Evolutionary conservation across 2,888 invertebrate species (phyloP).

Genomic region (Tachina lurida): DNA sequence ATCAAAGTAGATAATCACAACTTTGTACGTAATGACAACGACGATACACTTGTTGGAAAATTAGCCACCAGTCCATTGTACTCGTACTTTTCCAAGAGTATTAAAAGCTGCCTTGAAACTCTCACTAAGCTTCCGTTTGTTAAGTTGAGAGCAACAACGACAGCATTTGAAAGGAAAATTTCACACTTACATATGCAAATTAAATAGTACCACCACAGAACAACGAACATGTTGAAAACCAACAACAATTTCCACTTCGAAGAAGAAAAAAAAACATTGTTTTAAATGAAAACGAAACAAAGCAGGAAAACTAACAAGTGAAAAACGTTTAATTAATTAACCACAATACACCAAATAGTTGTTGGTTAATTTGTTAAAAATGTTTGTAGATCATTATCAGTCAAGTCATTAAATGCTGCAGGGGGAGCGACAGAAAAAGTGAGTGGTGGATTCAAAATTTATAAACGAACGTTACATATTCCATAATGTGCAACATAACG

Average conservation of each 20-base stretch:
- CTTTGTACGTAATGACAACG: slow-evolving; percentile 30
- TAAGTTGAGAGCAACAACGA: neutral
- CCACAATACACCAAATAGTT: slow-evolving; percentile 56
- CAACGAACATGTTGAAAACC: slow-evolving; percentile 61
- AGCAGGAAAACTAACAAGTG: slow-evolving; percentile 21
- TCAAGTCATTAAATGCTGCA: slow-evolving; percentile 44
- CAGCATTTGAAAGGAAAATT: slow-evolving; percentile 40
- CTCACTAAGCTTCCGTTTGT: slow-evolving; percentile 35
- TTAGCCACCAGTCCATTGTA: neutral
- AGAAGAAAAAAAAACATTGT: neutral
- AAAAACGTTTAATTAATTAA: slow-evolving; percentile 66
- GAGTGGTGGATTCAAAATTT: slow-evolving; percentile 30
- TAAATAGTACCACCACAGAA: slow-evolving; percentile 56
- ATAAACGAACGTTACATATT: slow-evolving; percentile 16
- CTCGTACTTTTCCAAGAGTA: neutral
- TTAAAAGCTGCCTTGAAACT: slow-evolving; percentile 45
- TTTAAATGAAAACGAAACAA: slow-evolving; percentile 9
- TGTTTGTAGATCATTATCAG: slow-evolving; percentile 69
- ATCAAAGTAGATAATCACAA: slow-evolving; percentile 53
- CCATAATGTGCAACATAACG: slow-evolving; percentile 12
- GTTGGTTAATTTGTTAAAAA: slow-evolving; percentile 71
- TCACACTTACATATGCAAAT: slow-evolving; percentile 71
- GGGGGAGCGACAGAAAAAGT: neutral
- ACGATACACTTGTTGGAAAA: slow-evolving; percentile 25
- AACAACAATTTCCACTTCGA: slow-evolving; percentile 49